Evolutionary conservation across 2,888 invertebrate genomes (phyloP).

Genomic region (Ariolimax columbianus): DNA sequence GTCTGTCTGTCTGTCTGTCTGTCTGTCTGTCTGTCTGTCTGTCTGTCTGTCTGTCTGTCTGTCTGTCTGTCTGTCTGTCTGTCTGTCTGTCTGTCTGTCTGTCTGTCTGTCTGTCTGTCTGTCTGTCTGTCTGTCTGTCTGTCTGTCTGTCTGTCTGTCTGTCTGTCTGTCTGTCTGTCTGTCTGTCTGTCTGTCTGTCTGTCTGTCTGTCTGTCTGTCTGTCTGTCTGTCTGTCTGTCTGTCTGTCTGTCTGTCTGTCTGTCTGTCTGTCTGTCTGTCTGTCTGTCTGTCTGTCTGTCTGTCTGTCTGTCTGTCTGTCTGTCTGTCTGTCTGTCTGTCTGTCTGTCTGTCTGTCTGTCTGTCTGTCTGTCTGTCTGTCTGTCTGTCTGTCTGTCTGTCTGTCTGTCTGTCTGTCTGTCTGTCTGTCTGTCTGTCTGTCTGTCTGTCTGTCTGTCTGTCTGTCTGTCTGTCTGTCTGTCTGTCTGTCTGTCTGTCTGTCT

Average conservation of each 20-base stretch:
- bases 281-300: conserved; percentile 11
- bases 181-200: conserved; percentile 26
- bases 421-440: background rate
- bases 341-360: background rate
- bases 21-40: background rate
- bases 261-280: conserved; percentile 30
- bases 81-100: background rate
- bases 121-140: conserved; percentile 7
- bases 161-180: conserved; percentile 26
- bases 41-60: background rate
- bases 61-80: background rate
- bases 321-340: background rate
- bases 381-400: background rate
- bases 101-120: background rate
- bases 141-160: conserved; percentile 26
- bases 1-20: background rate
- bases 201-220: conserved; percentile 26
- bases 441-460: background rate
- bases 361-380: background rate
- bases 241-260: conserved; percentile 26
- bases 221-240: conserved; percentile 26
- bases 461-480: background rate
- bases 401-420: background rate
- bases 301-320: no score
- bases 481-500: background rate